These are phyloP conservation scores for Gymnocephalus cernua DNA, from an alignment of 2,113 vertebrate genomes.

Conservation along the genomic window DNA sequence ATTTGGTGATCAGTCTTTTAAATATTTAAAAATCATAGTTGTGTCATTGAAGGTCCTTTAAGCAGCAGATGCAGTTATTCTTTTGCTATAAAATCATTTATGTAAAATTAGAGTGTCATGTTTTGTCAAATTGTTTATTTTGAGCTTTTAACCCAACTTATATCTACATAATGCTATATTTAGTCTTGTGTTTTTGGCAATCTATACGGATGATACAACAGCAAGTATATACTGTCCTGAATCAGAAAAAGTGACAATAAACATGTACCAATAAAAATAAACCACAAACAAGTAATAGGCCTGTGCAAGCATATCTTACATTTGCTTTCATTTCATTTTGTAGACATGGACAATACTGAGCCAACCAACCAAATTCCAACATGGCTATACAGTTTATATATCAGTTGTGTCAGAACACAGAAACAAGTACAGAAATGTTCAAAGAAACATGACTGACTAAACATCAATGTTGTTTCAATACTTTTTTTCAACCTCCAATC, in stretches of 20 bases:
- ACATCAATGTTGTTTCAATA: not conserved
- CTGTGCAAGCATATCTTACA: not conserved
- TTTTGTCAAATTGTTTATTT: not conserved
- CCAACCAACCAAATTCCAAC: not conserved
- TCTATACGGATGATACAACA: not conserved
- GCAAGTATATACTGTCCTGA: not conserved
- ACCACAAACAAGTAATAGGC: not conserved
- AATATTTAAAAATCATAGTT: not conserved
- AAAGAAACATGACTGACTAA: not conserved
- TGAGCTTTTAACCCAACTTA: not conserved
- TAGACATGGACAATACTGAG: not conserved
- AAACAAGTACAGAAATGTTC: not conserved
- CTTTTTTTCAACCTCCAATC: no score
- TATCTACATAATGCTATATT: not conserved
- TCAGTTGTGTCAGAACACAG: no score
- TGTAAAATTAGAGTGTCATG: not conserved
- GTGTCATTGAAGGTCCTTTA: not conserved
- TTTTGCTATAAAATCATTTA: not conserved
- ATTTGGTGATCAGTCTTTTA: no score
- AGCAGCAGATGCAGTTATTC: no score
- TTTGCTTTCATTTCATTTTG: not conserved
- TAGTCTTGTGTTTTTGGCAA: not conserved
- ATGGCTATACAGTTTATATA: not conserved
- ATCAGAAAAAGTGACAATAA: not conserved
- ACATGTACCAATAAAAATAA: not conserved